Percentiles rank a stretch among this genome's conserved stretches.
These are phyloP conservation scores for Salminus brasiliensis DNA, from an alignment of 2,113 vertebrate species.

Conservation along the genomic window DNA sequence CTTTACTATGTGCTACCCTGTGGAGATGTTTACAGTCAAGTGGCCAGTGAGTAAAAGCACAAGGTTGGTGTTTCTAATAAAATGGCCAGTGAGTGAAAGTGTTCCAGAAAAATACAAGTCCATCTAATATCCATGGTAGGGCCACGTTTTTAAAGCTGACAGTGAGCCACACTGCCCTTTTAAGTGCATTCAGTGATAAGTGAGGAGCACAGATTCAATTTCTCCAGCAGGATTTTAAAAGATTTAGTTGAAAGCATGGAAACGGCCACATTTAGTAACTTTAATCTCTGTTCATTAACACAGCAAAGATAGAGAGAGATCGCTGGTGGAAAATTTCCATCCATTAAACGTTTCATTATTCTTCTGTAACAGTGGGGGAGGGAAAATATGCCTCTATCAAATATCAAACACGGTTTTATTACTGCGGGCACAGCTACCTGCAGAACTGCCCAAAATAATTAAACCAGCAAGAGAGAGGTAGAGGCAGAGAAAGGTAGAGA, in stretches of 20 bases:
- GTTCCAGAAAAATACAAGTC: too few relatives aligned
- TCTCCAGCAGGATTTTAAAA: background rate
- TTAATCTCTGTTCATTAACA: constrained; percentile 17
- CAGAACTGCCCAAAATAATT: constrained; percentile 32
- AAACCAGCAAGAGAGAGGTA: background rate
- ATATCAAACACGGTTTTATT: constrained; percentile 27
- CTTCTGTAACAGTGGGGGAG: constrained; percentile 12
- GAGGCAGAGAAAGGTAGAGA: background rate
- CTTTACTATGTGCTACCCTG: too few relatives aligned
- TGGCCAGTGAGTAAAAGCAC: too few relatives aligned
- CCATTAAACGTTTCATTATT: constrained; percentile 22
- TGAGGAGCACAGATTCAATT: background rate
- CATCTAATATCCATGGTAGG: background rate
- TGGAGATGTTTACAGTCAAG: too few relatives aligned
- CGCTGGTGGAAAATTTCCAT: constrained; percentile 3
- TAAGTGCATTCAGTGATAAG: background rate
- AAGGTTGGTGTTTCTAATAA: too few relatives aligned
- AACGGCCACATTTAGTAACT: background rate
- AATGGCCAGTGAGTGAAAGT: too few relatives aligned
- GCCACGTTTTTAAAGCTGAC: background rate
- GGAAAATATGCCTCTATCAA: constrained; percentile 11
- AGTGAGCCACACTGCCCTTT: constrained; percentile 1
- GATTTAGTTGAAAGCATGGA: constrained; percentile 10
- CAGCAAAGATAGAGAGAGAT: background rate
- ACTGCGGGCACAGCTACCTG: constrained; percentile 23